Evolutionary conservation across 1,140 invertebrate genomes (phyloP), one percentile per base, ranked within the genome.

Genomic region (Magallana gigas): DNA sequence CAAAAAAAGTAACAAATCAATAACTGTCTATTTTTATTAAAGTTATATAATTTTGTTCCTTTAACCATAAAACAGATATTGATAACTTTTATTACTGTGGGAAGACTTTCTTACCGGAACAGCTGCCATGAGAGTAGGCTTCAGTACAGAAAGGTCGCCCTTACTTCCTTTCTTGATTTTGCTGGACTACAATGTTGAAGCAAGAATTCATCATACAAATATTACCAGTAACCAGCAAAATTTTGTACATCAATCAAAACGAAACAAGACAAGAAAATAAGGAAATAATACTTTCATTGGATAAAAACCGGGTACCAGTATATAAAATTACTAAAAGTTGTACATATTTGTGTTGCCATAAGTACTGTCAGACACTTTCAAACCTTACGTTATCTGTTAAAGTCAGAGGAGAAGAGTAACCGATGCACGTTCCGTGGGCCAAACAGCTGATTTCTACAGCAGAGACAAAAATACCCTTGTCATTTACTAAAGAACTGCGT

Each of bases 381-480:
- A 29, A 81, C 84, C 60, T 88, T 90, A 94, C 95, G 89, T 97
- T 97, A 94, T 99, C 98, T 64, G 99, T 97, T 96, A 99, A 97
- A 0, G 99, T 99, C 36, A 98, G 95, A 0, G 99, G 97, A 0
- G 98, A 98, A 1, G 98, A 99, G 95, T 99, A 99, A 8, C 99
- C 99, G 94, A 99, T 98, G 6, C 97, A 96, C n/a, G 98, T 96
- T 56, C 98, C 99, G 93, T 95, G 95, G 14, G 96, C 92, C 82
- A 96, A 90, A 91, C 96, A 96, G 80, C 95, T 95, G 23, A 95
- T 94, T 92, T 96, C 96, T 95, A 57, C 48, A 83, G n/a, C 16
- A 83, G 18, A 11, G n/a, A 57, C 2, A 16, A 64, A 64, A 16
- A 48, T 48, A 48, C 36, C 5, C 36, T 48, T 48, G 36, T 48